phyloP scores from a whole-genome alignment of 2,797 vertebrate genomes.

The Trachops cirrhosus region DNA sequence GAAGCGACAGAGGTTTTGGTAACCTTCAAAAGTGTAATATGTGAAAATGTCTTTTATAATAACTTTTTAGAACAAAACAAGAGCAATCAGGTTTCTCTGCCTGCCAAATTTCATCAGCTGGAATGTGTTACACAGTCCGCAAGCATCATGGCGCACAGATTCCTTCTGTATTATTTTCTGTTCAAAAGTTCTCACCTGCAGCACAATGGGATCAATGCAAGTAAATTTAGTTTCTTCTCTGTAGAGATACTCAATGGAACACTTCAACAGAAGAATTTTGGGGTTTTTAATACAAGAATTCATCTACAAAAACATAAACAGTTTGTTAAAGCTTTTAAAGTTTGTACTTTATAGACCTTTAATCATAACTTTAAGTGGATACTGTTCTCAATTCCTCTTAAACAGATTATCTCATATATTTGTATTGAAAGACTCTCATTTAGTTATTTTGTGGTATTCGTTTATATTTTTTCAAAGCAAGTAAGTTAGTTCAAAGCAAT shows the following conservation, averaged over 20 bases:
- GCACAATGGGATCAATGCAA: constrained; percentile 97
- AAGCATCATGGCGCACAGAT: not conserved
- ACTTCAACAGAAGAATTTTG: constrained; percentile 97
- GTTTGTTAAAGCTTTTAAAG: constrained; percentile 44
- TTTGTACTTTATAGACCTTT: not conserved
- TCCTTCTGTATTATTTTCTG: not conserved
- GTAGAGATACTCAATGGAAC: constrained; percentile 98
- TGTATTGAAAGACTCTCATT: constrained; percentile 7
- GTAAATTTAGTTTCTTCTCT: constrained; percentile 99
- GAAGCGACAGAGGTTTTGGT: not conserved
- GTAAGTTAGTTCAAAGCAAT: not conserved
- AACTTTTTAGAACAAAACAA: not conserved
- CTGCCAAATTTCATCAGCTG: not conserved
- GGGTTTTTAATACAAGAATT: constrained; percentile 97
- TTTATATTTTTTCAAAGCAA: constrained; percentile 30
- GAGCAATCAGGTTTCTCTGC: not conserved
- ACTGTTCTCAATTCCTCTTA: constrained; percentile 29
- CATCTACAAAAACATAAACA: constrained; percentile 87
- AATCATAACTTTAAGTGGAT: constrained; percentile 21
- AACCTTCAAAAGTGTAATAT: not conserved
- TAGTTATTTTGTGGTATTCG: not conserved
- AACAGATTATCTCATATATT: not conserved
- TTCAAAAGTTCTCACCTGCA: constrained; percentile 88
- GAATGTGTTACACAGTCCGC: not conserved
- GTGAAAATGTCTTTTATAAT: not conserved